Percentiles rank a stretch among this genome's conserved stretches.
phyloP scores from a whole-genome alignment of 1,140 invertebrate species.

The Caenorhabditis brenneri region DNA sequence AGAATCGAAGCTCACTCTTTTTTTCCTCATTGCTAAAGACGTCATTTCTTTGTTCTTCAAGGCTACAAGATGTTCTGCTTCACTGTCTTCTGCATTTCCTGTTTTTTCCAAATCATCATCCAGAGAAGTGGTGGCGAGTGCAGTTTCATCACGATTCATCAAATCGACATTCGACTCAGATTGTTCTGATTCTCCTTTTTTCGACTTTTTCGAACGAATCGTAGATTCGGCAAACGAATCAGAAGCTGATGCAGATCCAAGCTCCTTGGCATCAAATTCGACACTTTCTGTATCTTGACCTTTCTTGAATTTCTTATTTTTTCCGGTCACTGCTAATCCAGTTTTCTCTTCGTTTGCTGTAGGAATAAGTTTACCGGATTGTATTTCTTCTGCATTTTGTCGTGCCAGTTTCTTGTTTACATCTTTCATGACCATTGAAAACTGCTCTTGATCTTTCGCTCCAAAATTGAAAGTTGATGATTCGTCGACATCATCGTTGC shows the following conservation, averaged over 20 bases:
- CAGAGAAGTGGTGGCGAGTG: not conserved
- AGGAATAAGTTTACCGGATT: constrained; percentile 13
- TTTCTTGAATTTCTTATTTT: not conserved
- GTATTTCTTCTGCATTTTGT: constrained; percentile 22
- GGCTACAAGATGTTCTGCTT: constrained; percentile 23
- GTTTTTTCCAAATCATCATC: not conserved
- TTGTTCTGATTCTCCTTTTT: not conserved
- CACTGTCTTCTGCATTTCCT: not conserved
- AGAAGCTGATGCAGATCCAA: not conserved
- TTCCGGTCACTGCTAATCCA: not conserved
- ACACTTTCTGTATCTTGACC: not conserved
- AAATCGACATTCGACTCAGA: not conserved
- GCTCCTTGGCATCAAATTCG: not conserved
- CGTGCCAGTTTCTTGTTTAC: constrained; percentile 2
- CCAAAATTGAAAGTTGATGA: constrained; percentile 10
- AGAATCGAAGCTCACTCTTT: constrained; percentile 23
- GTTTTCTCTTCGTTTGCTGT: not conserved
- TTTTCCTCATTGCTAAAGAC: not conserved
- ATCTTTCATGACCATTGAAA: constrained; percentile 22
- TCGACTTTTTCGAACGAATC: not conserved
- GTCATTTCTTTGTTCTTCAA: constrained; percentile 9
- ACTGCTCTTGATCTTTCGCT: not conserved
- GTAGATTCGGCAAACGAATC: constrained; percentile 9
- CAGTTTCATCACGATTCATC: not conserved
- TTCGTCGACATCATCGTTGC: not conserved